Base-by-base conservation (phyloP, 2,113 vertebrate genomes). In the Serilophus lunatus region DNA sequence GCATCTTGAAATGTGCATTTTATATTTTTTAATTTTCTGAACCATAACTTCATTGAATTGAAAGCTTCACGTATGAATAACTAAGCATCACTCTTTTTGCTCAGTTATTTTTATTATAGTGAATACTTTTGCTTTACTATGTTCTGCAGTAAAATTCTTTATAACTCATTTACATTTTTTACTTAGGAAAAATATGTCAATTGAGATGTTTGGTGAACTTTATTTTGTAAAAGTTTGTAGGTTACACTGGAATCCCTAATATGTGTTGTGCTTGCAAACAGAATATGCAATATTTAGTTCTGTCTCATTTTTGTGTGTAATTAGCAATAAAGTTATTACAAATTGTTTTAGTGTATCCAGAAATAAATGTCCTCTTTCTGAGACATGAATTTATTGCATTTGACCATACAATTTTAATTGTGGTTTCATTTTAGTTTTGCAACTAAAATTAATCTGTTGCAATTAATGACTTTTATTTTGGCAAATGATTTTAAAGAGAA, bases 41-140 rank as follows among this genome's bases (percentile, higher is more conserved):
- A 86, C 68, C 63, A 11, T 85, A 40, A 66, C 47, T 95, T 95
- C 95, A 56, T 97, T 77, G 84, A 96, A 91, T 94, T 80, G 74
- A 86, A 90, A 95, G 77, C 61, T 91, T 92, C 23, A 40, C 45
- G 23, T 78, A 22, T 51, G 86, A 94, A 49, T 94, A 91, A 77
- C 42, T 71, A 35, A 59, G 33, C 28, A 77, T 90, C 57, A 53
- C 40, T 42, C 60, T 20, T 82, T 84, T 80, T 72, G 88, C 31
- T 80, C 19, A 38, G 24, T 79, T 60, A 13, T 95, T 77, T 92
- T 96, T 54, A 44, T 78, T 77, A 59, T 44, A 66, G 36, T 59
- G 72, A 79, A 79, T 57, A 11, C 53, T 74, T 94, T 88, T 95
- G 18, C 81, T 88, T 56, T 92, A 53, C 70, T 3, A 1, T 53